Evolutionary conservation across 2,113 vertebrate species (phyloP), one percentile per base, ranked within the genome.

Genomic region (Pygoscelis antarcticus): DNA sequence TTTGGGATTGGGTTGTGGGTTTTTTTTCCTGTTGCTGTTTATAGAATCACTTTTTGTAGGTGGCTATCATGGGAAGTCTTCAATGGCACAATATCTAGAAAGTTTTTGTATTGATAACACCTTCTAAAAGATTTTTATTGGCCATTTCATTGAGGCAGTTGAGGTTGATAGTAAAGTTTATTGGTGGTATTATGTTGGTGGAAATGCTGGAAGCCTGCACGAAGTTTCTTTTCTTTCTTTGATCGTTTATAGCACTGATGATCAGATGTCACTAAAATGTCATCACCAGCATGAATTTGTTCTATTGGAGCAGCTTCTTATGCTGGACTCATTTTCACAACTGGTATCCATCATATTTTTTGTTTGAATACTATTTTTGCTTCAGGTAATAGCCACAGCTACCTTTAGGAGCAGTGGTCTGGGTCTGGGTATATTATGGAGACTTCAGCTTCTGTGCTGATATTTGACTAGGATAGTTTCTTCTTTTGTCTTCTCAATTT

Each of bases 1-100:
- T 76, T 80, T 12, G 8, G 4, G 1, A 1, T 3, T 68, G 7
- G 2, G 2, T 46, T 42, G 4, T 17, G 5, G 7, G 1, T 1
- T 4, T 16, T 57, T 77, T 76, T 79, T 60, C 17, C 23, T 68
- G 6, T n/a, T 79, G 19, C 4, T 70, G 1, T 47, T 75, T 46
- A n/a, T 30, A 44, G 22, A 89, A 74, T 25, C 6, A 36, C 2
- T 20, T 74, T 65, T 91, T 62, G 40, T 19, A 84, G 55, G 22
- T 38, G 8, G 14, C 15, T 68, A 6, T 58, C 15, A 26, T 5
- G 2, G 17, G 8, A 51, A 75, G 17, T n/a, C 92, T 70, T 77
- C 6, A 2, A 26, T 16, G 7, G 10, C 9, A 2, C 4, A 81
- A 16, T 42, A 60, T 66, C 38, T n/a, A n/a, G 8, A n/a, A 91